Percentiles rank a stretch among this genome's conserved stretches.
Conservation (phyloP, 2,113 vertebrate species). For the Phyllopteryx taeniolatus region DNA sequence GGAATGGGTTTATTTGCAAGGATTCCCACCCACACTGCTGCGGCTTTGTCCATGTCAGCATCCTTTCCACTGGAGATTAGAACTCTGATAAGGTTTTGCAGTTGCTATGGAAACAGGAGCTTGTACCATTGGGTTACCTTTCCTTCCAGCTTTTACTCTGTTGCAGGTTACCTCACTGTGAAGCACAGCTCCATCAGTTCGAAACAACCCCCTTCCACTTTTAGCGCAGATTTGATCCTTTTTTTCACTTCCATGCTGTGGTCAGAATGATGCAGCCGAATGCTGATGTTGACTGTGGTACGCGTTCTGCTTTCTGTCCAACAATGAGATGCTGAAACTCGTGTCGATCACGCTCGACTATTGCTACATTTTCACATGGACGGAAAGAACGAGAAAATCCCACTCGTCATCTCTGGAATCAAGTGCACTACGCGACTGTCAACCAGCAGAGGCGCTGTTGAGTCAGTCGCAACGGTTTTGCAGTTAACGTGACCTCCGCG, state of each 20-base stretch:
- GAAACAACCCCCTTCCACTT: background rate
- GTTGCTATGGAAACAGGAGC: conserved; percentile 63
- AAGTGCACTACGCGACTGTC: too few species aligned
- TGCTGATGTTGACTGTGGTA: background rate
- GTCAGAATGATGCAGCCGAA: background rate
- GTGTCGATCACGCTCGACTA: background rate
- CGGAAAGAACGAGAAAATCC: background rate
- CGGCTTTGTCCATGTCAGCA: conserved; percentile 31
- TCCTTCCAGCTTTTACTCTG: conserved; percentile 17
- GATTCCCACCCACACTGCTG: conserved; percentile 14
- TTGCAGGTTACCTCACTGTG: conserved; percentile 13
- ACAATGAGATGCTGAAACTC: too few species aligned
- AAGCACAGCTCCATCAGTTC: background rate
- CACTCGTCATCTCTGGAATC: background rate
- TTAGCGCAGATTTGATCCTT: background rate
- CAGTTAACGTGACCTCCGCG: too few species aligned
- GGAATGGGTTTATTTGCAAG: conserved; percentile 19
- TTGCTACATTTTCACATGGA: background rate
- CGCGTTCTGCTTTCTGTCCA: too few species aligned
- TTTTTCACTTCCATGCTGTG: background rate
- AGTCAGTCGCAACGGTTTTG: too few species aligned
- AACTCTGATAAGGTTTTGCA: conserved; percentile 39
- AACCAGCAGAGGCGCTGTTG: too few species aligned
- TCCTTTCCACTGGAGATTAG: conserved; percentile 24
- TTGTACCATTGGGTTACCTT: conserved; percentile 41